Percentiles rank a stretch among this genome's conserved stretches.
Evolutionary conservation across 1,140 invertebrate species (phyloP).

Genomic region (Formica selysi): DNA sequence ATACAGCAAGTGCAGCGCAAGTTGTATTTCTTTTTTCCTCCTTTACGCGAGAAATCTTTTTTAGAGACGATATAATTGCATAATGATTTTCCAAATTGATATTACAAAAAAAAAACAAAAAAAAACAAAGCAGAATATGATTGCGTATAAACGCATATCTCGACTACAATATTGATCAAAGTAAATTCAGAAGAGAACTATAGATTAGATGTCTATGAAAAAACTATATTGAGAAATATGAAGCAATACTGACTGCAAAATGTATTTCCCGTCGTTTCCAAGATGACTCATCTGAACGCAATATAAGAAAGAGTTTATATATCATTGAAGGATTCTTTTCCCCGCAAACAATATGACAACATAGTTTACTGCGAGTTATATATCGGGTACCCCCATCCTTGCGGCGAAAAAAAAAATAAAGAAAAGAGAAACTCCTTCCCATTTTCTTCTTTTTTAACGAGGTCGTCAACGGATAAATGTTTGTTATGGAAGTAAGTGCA

Average conservation of each 20-base stretch:
- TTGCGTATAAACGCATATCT: background rate
- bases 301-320: background rate
- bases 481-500: constrained; percentile 43
- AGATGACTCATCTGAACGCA: constrained; percentile 1
- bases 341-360: background rate
- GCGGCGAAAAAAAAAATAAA: background rate
- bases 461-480: constrained; percentile 51
- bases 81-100: constrained; percentile 2
- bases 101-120: background rate
- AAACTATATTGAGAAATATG: background rate
- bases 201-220: background rate
- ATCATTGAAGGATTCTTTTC: background rate
- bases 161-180: background rate
- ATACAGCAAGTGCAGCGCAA: background rate
- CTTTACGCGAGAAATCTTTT: background rate
- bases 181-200: background rate
- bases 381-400: constrained; percentile 1
- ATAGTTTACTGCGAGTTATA: constrained; percentile 47
- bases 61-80: background rate
- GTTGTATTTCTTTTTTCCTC: background rate
- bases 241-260: background rate
- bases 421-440: background rate
- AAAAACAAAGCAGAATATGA: background rate
- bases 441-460: constrained; percentile 34
- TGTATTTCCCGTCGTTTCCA: constrained; percentile 1